Evolutionary conservation across 2,888 invertebrate species (phyloP).

Genomic region (Drosophila yooni): DNA sequence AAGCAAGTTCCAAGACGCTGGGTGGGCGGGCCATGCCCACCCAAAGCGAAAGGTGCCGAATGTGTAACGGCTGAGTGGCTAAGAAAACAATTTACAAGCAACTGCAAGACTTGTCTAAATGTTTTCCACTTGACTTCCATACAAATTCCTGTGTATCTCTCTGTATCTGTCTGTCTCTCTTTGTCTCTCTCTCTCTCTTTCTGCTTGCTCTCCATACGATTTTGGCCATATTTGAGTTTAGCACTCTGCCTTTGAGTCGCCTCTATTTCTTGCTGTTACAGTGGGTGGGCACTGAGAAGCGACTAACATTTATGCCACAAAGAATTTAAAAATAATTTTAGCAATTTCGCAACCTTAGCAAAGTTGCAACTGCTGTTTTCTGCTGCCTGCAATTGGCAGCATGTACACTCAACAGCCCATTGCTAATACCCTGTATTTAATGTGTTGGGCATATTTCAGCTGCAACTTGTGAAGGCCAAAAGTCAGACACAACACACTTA

Average conservation of each 20-base stretch:
- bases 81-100: constrained; percentile 37
- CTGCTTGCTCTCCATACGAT: constrained; percentile 41
- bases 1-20: constrained; percentile 31
- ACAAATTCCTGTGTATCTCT: constrained; percentile 51
- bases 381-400: constrained; percentile 52
- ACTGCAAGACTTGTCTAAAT: constrained; percentile 18
- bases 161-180: background rate
- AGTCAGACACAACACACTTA: background rate
- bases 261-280: constrained; percentile 53
- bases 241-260: constrained; percentile 16
- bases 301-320: constrained; percentile 77
- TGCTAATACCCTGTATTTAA: constrained; percentile 31
- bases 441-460: background rate
- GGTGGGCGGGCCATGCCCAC: constrained; percentile 50
- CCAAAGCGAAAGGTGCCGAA: constrained; percentile 70
- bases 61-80: constrained; percentile 69
- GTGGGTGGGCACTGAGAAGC: constrained; percentile 80
- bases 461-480: constrained; percentile 1
- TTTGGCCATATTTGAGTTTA: constrained; percentile 30
- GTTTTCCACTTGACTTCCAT: constrained; percentile 67
- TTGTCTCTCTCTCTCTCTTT: constrained; percentile 4
- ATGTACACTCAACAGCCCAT: constrained; percentile 7
- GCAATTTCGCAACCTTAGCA: constrained; percentile 67
- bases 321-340: constrained; percentile 80
- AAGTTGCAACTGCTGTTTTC: constrained; percentile 28